phyloP scores from a whole-genome alignment of 1,140 invertebrate species.

The Saccostrea glomerata region DNA sequence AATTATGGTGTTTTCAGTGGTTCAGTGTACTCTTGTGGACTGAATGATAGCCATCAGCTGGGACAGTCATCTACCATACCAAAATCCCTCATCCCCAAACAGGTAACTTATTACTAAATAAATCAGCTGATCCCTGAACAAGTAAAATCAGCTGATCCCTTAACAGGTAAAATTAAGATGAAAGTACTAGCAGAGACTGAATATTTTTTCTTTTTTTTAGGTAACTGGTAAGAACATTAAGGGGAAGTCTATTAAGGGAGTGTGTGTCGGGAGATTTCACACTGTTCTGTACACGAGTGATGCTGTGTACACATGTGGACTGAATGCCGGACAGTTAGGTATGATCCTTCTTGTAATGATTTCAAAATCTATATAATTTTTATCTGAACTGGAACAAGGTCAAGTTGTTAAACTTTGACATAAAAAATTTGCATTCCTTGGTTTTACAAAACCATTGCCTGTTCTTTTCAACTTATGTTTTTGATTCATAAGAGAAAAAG shows the following conservation, averaged over 20 bases:
- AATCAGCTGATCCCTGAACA: constrained; percentile 48
- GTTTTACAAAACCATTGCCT: no score
- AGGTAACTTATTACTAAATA: constrained; percentile 61
- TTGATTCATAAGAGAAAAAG: no score
- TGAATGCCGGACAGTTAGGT: constrained; percentile 88
- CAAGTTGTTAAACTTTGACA: no score
- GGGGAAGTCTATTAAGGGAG: constrained; percentile 78
- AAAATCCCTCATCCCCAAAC: constrained; percentile 81
- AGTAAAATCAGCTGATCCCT: no score
- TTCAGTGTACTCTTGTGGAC: constrained; percentile 83
- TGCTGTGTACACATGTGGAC: constrained; percentile 85
- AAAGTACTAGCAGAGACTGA: no score
- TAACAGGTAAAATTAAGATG: no score
- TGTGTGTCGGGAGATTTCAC: constrained; percentile 84
- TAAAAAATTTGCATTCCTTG: no score
- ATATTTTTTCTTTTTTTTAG: constrained; percentile 54
- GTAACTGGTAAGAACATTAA: constrained; percentile 72
- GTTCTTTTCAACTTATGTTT: no score
- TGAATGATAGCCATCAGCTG: constrained; percentile 84
- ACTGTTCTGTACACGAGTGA: constrained; percentile 84
- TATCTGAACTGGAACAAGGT: no score
- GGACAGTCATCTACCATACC: constrained; percentile 81
- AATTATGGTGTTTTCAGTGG: constrained; percentile 73
- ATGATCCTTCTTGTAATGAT: constrained; percentile 33
- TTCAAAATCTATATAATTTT: no score